Percentiles rank a stretch among this genome's conserved stretches.
These are phyloP conservation scores for Pangasianodon gigas DNA, from an alignment of 2,113 vertebrate genomes.

Conservation along the genomic window DNA sequence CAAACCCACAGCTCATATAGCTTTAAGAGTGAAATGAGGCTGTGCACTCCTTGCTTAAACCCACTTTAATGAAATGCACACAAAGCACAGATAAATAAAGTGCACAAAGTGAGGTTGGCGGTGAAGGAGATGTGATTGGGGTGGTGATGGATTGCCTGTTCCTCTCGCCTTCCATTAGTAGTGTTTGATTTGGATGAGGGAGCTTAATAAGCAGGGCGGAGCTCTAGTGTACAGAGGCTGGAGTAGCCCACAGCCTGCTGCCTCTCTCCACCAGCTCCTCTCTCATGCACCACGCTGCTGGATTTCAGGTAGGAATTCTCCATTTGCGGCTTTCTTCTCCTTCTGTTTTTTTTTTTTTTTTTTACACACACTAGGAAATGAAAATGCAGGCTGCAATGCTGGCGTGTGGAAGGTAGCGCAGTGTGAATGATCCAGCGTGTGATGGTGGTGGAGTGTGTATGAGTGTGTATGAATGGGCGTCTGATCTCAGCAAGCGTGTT, in stretches of 20 bases:
- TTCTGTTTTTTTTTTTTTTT: not conserved
- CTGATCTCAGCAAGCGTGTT: conserved; percentile 33
- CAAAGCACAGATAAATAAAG: conserved; percentile 4
- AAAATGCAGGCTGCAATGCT: not conserved
- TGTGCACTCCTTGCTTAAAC: not conserved
- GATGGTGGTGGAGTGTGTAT: conserved; percentile 26
- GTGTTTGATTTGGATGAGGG: conserved; percentile 52
- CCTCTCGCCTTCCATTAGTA: conserved; percentile 5
- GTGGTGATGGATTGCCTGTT: not conserved
- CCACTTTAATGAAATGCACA: conserved; percentile 18
- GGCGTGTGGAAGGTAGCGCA: not conserved
- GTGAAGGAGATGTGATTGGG: conserved; percentile 6
- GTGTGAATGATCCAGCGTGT: conserved; percentile 4
- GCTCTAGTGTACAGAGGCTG: conserved; percentile 51
- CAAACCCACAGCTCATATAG: not conserved
- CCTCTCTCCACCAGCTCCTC: conserved; percentile 66
- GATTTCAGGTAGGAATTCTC: conserved; percentile 71
- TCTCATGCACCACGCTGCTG: conserved; percentile 67
- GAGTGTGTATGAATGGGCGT: conserved; percentile 55
- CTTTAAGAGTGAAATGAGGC: conserved; percentile 12
- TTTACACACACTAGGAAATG: not conserved
- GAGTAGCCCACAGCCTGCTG: conserved; percentile 44
- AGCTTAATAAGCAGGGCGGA: conserved; percentile 52
- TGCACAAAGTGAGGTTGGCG: not conserved
- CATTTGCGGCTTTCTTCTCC: not conserved